These are phyloP conservation scores for Galeopterus variegatus DNA, from an alignment of 2,113 vertebrate species.

Conservation along the genomic window DNA sequence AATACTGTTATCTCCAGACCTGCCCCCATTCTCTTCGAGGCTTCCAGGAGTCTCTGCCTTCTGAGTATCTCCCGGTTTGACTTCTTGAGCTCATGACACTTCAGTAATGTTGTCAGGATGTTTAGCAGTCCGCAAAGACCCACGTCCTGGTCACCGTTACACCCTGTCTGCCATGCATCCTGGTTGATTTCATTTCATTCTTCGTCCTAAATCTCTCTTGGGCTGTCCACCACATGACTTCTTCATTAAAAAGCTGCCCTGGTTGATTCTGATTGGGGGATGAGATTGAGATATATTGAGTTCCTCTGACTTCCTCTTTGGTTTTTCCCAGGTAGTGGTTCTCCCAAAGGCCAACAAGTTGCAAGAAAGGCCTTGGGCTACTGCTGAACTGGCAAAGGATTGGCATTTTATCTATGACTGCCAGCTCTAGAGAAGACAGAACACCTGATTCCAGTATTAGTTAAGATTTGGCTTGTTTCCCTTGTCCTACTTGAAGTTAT, in stretches of 20 bases:
- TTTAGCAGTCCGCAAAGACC: not conserved
- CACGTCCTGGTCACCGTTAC: not conserved
- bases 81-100: not conserved
- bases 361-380: not conserved
- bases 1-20: not conserved
- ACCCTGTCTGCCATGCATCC: not conserved
- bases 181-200: not conserved
- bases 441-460: not conserved
- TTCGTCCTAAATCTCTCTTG: not conserved
- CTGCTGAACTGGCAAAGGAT: not conserved
- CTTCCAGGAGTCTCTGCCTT: not conserved
- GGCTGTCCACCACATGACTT: not conserved
- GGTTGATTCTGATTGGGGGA: not conserved
- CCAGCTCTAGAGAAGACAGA: conserved; percentile 11
- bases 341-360: not conserved
- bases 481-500: conserved; percentile 21
- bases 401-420: not conserved
- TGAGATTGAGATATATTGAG: not conserved
- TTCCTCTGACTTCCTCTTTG: conserved; percentile 5
- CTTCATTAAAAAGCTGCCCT: not conserved
- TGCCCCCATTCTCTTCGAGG: not conserved
- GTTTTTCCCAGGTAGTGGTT: not conserved
- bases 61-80: not conserved
- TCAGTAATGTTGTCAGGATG: not conserved
- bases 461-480: conserved; percentile 16